Conservation (phyloP, 2,113 vertebrate species). For the Pongo abelii region DNA sequence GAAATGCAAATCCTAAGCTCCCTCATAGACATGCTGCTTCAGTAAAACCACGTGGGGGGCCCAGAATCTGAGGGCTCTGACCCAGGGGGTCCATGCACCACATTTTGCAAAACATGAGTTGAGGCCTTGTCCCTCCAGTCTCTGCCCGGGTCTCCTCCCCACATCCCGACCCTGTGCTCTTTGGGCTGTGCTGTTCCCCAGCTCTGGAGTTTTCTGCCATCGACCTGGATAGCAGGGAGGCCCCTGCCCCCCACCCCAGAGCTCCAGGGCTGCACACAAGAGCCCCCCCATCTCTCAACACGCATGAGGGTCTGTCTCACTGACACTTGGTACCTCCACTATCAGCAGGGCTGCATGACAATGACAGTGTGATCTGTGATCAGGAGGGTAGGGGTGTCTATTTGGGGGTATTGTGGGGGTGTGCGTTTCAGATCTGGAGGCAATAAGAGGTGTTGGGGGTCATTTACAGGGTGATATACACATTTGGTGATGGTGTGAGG, state of each 20-base stretch:
- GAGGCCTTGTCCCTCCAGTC: background rate
- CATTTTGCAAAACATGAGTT: background rate
- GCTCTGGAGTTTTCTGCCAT: background rate
- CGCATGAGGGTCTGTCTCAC: background rate
- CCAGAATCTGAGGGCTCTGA: background rate
- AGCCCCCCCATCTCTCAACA: background rate
- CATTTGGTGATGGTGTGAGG: background rate
- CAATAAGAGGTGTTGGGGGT: background rate
- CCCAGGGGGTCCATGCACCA: accelerated
- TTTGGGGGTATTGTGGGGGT: too few relatives aligned
- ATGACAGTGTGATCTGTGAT: background rate
- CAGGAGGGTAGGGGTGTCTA: background rate
- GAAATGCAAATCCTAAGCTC: background rate
- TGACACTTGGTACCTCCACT: too few relatives aligned
- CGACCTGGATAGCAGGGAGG: background rate
- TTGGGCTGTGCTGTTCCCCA: background rate
- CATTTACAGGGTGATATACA: background rate
- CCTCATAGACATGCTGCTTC: background rate
- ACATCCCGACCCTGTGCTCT: background rate
- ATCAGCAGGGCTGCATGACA: background rate
- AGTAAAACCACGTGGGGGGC: background rate
- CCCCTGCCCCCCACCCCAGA: too few relatives aligned
- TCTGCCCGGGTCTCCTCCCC: background rate
- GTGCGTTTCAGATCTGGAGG: background rate
- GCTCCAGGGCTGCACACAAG: background rate